Conservation (phyloP, 2,888 invertebrate species). For the Imbricaverruca yamaguchii region DNA sequence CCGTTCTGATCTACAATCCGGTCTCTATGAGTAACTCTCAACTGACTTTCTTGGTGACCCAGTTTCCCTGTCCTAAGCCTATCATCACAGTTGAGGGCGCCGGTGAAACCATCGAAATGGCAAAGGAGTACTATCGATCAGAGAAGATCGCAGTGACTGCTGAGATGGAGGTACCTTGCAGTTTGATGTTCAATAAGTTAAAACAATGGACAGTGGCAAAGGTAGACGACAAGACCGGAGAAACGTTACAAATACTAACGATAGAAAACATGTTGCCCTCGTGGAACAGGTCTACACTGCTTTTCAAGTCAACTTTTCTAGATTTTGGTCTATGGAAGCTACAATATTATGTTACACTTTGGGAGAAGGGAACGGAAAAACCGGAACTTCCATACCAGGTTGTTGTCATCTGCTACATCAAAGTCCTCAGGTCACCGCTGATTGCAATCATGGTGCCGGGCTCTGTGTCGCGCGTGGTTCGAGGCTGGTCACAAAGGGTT, state of each 20-base stretch:
- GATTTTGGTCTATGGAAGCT: slow-evolving; percentile 9
- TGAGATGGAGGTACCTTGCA: not conserved
- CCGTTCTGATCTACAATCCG: not conserved
- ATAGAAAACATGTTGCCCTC: not conserved
- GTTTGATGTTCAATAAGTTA: not conserved
- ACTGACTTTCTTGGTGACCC: not conserved
- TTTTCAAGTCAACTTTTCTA: not conserved
- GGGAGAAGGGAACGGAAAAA: not conserved
- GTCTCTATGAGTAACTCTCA: not conserved
- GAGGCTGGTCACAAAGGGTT: slow-evolving; percentile 36
- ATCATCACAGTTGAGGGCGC: not conserved
- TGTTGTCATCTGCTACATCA: slow-evolving; percentile 34
- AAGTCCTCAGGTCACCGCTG: slow-evolving; percentile 38
- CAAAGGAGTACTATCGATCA: not conserved
- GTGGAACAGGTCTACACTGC: not conserved
- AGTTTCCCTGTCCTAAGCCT: not conserved
- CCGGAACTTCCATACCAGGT: not conserved
- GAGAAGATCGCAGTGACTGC: not conserved
- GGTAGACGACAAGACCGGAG: not conserved
- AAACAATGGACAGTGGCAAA: not conserved
- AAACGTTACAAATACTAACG: not conserved
- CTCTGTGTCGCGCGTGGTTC: slow-evolving; percentile 36
- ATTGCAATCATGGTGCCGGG: slow-evolving; percentile 38
- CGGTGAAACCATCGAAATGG: not conserved
- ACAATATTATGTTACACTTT: not conserved